phyloP scores from a whole-genome alignment of 2,113 vertebrate genomes.

The Pterocles burchelli region DNA sequence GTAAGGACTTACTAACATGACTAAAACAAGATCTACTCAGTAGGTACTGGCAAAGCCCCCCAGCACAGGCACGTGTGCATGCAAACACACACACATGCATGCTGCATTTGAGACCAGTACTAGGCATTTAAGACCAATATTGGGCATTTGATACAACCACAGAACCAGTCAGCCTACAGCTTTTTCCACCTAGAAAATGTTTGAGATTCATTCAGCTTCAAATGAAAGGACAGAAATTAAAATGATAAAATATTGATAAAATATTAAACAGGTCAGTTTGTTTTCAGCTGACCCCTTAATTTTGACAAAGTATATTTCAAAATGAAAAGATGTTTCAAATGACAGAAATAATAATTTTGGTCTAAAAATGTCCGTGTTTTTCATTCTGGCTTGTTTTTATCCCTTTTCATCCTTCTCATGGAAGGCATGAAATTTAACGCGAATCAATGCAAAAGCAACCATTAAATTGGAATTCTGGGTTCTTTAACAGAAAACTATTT shows the following conservation, averaged over 20 bases:
- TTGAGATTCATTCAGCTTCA: not conserved
- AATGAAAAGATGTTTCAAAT: not conserved
- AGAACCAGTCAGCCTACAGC: not conserved
- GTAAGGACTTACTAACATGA: not conserved
- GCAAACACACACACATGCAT: not conserved
- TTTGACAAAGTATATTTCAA: not conserved
- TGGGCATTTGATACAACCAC: not conserved
- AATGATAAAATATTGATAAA: not conserved
- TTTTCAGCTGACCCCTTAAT: not conserved
- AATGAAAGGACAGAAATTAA: not conserved
- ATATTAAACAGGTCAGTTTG: not conserved
- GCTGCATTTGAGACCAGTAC: not conserved
- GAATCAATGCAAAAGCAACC: not conserved
- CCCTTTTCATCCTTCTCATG: not conserved
- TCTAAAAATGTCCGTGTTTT: not conserved
- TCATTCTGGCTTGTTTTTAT: not conserved
- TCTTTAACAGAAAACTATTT: not conserved
- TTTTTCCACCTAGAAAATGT: not conserved
- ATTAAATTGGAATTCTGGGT: not conserved
- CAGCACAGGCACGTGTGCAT: rapidly evolving
- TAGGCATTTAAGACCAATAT: not conserved
- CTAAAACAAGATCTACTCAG: not conserved
- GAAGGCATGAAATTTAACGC: not conserved
- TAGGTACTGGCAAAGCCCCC: not conserved
- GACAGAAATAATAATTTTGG: not conserved